Percentiles rank a stretch among this genome's conserved stretches.
These are phyloP conservation scores for Mormyrops attenuatus DNA, from an alignment of 2,797 vertebrate genomes.

Conservation along the genomic window DNA sequence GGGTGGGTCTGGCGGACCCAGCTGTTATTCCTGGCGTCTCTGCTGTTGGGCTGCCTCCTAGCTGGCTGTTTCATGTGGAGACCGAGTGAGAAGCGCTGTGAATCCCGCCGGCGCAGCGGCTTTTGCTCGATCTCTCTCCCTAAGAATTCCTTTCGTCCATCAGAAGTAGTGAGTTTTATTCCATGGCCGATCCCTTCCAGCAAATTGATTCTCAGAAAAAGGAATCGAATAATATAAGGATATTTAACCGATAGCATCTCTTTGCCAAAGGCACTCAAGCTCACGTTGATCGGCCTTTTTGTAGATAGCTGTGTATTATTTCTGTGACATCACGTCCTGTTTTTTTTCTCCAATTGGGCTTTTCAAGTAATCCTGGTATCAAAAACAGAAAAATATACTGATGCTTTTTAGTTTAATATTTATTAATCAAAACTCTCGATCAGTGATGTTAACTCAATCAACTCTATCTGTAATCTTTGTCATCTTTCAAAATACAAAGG, in stretches of 20 bases:
- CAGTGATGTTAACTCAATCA: not conserved
- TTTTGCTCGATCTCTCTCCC: not conserved
- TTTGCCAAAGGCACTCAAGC: not conserved
- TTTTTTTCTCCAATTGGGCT: not conserved
- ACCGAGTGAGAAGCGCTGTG: not conserved
- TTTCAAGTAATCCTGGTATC: not conserved
- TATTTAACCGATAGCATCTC: not conserved
- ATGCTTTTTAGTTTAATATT: not conserved
- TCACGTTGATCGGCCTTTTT: not conserved
- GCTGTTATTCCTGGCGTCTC: not conserved
- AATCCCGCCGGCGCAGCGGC: not conserved
- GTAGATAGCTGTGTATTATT: not conserved
- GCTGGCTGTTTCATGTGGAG: not conserved
- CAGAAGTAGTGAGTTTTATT: not conserved
- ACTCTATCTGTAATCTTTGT: not conserved
- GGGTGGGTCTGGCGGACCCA: not conserved
- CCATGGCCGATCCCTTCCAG: not conserved
- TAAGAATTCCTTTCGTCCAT: not conserved
- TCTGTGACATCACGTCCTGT: not conserved
- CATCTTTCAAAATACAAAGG: not conserved
- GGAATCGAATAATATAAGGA: not conserved
- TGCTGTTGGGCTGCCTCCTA: not conserved
- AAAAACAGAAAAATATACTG: not conserved
- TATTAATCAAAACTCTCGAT: not conserved
- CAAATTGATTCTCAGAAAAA: constrained; percentile 10